phyloP scores from a whole-genome alignment of 1,140 invertebrate genomes.

The Brachionus sp. region DNA sequence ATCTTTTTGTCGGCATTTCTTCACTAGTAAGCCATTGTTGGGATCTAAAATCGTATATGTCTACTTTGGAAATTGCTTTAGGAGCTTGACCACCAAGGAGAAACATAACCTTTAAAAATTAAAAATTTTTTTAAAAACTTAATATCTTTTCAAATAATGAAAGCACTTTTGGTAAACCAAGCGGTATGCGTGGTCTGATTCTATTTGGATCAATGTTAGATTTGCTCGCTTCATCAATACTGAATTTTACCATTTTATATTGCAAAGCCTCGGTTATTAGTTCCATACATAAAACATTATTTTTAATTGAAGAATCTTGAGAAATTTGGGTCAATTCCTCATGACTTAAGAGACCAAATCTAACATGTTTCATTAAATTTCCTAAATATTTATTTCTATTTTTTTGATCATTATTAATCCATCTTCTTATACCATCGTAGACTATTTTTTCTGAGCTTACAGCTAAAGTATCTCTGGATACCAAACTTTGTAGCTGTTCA shows the following conservation, averaged over 20 bases:
- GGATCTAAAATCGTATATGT: conserved; percentile 30
- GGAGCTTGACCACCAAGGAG: conserved; percentile 23
- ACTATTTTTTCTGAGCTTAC: conserved; percentile 28
- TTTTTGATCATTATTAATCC: conserved; percentile 25
- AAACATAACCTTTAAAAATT: conserved; percentile 8
- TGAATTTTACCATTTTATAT: conserved; percentile 29
- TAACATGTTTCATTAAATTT: conserved; percentile 17
- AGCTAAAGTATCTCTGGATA: conserved; percentile 10
- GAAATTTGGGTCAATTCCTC: background rate
- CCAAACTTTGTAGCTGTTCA: background rate
- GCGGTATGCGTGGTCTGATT: background rate
- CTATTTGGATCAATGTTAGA: background rate
- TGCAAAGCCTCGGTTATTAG: conserved; percentile 6
- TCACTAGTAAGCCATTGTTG: conserved; percentile 13
- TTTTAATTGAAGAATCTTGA: background rate
- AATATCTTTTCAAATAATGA: background rate
- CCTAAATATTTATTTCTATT: background rate
- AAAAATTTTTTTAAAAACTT: background rate
- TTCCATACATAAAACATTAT: conserved; percentile 9
- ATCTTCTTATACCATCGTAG: background rate
- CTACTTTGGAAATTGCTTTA: conserved; percentile 18
- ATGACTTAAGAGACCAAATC: conserved; percentile 5
- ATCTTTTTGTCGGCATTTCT: conserved; percentile 22
- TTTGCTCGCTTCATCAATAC: background rate
- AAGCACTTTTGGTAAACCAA: conserved; percentile 32